Conservation (phyloP, 2,797 vertebrate species). For the Danio tinwini region DNA sequence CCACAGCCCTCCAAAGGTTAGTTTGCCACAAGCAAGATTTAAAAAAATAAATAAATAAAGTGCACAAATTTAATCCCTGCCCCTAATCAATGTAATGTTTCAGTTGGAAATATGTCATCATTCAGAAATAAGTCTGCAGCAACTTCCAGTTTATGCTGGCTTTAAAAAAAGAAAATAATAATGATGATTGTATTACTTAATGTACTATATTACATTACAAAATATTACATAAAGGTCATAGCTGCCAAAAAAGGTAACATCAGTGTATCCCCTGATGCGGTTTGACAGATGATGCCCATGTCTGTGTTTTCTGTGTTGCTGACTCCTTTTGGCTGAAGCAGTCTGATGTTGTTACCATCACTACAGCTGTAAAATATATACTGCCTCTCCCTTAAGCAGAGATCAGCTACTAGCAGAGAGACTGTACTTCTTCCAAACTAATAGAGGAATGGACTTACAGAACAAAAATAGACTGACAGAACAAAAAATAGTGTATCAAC, state of each 20-base stretch:
- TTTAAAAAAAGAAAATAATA: neutral
- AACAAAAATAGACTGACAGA: neutral
- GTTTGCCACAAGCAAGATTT: too few species aligned
- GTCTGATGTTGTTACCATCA: conserved; percentile 65
- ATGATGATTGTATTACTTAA: conserved; percentile 1
- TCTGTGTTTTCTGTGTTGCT: conserved; percentile 15
- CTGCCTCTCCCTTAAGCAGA: conserved; percentile 51
- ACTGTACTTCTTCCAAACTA: conserved; percentile 17
- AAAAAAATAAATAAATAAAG: too few species aligned
- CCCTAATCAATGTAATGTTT: too few species aligned
- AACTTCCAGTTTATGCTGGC: too few species aligned
- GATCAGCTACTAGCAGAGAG: conserved; percentile 53
- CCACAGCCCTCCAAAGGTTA: too few species aligned
- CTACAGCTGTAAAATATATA: conserved; percentile 46
- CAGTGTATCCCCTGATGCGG: neutral
- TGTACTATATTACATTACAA: neutral
- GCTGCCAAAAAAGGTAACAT: conserved; percentile 10
- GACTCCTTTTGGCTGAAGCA: conserved; percentile 50
- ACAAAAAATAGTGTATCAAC: neutral
- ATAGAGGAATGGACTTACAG: neutral
- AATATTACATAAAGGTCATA: neutral
- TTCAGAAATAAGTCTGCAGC: too few species aligned
- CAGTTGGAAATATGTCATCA: too few species aligned
- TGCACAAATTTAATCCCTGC: too few species aligned
- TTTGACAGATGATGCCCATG: conserved; percentile 1